Evolutionary conservation across 2,888 invertebrate species (phyloP), one percentile per base, ranked within the genome.

Genomic region (Drosophila melanosoma): DNA sequence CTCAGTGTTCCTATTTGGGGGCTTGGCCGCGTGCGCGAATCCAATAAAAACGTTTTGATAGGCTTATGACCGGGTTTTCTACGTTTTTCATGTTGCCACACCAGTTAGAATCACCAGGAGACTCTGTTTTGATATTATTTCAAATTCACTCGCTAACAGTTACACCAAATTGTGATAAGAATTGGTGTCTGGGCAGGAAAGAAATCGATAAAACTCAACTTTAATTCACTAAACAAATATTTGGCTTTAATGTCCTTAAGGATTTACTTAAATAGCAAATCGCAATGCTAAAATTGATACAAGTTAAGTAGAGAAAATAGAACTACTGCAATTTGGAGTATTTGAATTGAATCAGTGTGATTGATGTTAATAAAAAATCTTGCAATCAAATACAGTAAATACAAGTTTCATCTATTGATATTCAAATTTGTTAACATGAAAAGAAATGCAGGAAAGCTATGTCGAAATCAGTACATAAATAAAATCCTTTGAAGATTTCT

Each of bases 21-120:
- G 79, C 78, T 78, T 74, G 75, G 74, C 57, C 82, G 88, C 88
- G 88, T 88, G 90, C 83, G 72, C 70, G 76, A 68, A 57, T 70
- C 80, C 78, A 90, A 90, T 90, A 89, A 88, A 87, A 84, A 76
- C 82, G 77, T 80, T 76, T 88, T 88, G 79, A 89, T 88, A 83
- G 87, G 88, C 86, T 81, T 85, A 87, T 76, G 79, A 74, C 73
- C 83, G 70, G 70, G 65, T 81, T 56, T 29, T 17, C 54, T 36
- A 3, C 33, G 20, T 76, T 70, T 71, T 69, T 76, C 68, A 66
- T 79, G 73, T 72, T 68, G 59, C 74, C 75, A 64, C 71, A 77
- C 60, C 70, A 65, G 73, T 53, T 56, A 38, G 66, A 69, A 66
- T 53, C 73, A 40, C 60, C 60, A 52, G 58, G 51, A 62, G 54